Evolutionary conservation across 2,113 vertebrate genomes (phyloP).

Genomic region (Aleadryas rufinucha): DNA sequence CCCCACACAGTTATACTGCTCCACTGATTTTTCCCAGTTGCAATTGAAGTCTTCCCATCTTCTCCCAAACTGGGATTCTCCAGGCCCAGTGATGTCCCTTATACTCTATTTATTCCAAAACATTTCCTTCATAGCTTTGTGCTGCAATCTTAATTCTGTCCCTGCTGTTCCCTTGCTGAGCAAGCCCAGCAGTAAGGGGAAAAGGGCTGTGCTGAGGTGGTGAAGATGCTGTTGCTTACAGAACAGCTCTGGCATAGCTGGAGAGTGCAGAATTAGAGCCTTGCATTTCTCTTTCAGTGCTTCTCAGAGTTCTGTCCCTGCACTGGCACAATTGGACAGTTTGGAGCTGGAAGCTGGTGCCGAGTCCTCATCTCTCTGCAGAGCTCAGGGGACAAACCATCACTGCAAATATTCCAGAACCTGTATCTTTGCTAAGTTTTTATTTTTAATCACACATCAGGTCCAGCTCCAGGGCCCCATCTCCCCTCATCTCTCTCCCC

Average conservation of each 20-base stretch:
- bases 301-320: neutral
- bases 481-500: conserved; percentile 4
- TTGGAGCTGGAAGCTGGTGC: neutral
- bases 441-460: neutral
- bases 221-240: neutral
- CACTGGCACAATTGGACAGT: neutral
- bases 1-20: neutral
- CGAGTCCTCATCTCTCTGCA: neutral
- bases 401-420: neutral
- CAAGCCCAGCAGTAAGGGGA: neutral
- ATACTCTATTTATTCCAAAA: neutral
- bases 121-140: neutral
- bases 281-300: neutral
- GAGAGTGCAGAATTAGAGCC: neutral
- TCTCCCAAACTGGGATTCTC: neutral
- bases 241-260: neutral
- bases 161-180: neutral
- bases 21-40: neutral
- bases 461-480: neutral
- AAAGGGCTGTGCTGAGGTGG: neutral
- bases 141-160: neutral
- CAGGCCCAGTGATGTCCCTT: neutral
- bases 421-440: neutral
- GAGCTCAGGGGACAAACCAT: neutral
- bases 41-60: accelerated